Base-by-base conservation (phyloP, 2,113 vertebrate genomes). In the Boulengeromyrus knoepffleri region DNA sequence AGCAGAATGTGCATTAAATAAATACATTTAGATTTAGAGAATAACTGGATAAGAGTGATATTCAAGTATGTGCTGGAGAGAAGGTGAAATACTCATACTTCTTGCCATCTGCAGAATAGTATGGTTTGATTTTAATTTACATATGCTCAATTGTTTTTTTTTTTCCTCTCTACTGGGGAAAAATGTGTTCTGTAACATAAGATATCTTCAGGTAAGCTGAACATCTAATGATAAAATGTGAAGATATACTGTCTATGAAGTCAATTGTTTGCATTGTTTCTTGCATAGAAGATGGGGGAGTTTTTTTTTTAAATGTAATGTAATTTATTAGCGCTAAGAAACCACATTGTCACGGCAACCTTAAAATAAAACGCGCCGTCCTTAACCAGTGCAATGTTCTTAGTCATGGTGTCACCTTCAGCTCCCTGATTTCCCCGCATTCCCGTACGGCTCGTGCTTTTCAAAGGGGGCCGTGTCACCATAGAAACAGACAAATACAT, bases 401-500 rank as follows among this genome's bases (percentile, higher is more conserved):
- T 49, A 87, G 47, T 15, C n/a, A 53, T 52, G 13, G 85, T n/a
- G 31, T 27, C 47, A 36, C 85, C 85, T 87, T 53, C 24, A 53
- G 27, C 47, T 87, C 31, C 85, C 9, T 53, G 27, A 87, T 52
- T 36, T 36, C 85, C 50, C 50, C 17, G 13, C 49, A 87, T 50
- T 87, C 12, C 45, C 10, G 10, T 49, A 42, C 36, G n/a, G n/a
- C 52, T 36, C 53, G 56, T 19, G 13, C 36, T 70, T 50, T 85
- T 91, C 58, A 85, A 88, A 91, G 92, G 87, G 90, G 86, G 90
- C 88, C 53, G 90, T 91, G 93, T 96, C 95, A 92, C 94, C 95
- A 95, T 96, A 94, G 94, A 93, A 95, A 95, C 94, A 91, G 90
- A 92, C 89, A 91, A 91, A 91, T 87, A 90, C 88, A 92, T 95